Evolutionary conservation across 2,888 invertebrate species (phyloP).

Genomic region (Congeria kusceri): DNA sequence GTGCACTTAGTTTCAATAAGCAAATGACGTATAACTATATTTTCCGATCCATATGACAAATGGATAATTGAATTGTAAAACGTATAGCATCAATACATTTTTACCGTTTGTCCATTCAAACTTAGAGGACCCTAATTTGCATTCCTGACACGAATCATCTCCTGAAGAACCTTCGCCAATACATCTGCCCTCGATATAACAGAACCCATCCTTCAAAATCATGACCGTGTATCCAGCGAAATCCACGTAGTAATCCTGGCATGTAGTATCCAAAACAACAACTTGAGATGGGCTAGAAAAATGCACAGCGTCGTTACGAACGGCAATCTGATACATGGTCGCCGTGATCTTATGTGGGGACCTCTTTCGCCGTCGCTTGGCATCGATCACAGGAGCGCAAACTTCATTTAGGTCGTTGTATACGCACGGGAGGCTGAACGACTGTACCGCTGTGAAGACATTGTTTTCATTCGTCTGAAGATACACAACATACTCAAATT

Average conservation of each 20-base stretch:
- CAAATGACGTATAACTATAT: no score
- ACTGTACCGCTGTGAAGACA: no score
- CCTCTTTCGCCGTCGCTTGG: neutral
- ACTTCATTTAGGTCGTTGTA: constrained; percentile 37
- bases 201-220: constrained; percentile 24
- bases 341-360: neutral
- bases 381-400: constrained; percentile 1
- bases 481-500: no score
- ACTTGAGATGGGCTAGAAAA: neutral
- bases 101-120: constrained; percentile 8
- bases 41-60: no score
- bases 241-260: constrained; percentile 2
- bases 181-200: constrained; percentile 30
- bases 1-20: no score
- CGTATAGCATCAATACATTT: no score
- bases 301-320: neutral
- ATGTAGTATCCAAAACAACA: neutral
- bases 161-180: neutral
- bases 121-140: neutral
- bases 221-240: constrained; percentile 9
- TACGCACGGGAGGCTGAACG: constrained; percentile 1
- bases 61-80: no score
- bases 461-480: no score
- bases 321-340: neutral
- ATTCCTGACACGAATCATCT: neutral